Evolutionary conservation across 1,140 invertebrate species (phyloP).

Genomic region (Ridgeia piscesae): DNA sequence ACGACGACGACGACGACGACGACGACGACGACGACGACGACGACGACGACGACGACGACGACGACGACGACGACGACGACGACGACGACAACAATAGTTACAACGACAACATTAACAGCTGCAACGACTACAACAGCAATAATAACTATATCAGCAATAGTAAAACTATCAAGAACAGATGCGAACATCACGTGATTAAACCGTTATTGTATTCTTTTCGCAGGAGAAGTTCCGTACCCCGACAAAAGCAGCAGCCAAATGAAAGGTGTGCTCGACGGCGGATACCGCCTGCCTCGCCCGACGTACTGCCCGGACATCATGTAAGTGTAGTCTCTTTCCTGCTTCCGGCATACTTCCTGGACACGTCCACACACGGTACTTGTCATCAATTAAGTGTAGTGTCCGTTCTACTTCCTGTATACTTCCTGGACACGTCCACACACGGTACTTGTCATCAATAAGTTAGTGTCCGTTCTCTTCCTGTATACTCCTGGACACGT

Average conservation of each 20-base stretch:
- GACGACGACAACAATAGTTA: neutral
- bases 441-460: too few species aligned
- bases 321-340: neutral
- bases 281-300: slow-evolving; percentile 13
- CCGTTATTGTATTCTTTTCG: neutral
- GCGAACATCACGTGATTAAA: neutral
- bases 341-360: neutral
- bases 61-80: neutral
- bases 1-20: neutral
- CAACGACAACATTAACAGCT: neutral
- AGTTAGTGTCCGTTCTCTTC: too few species aligned
- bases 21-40: neutral
- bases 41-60: neutral
- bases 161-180: neutral
- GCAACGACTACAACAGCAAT: neutral
- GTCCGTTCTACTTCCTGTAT: too few species aligned
- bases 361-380: too few species aligned
- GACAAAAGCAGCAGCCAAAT: neutral
- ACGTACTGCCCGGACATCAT: neutral
- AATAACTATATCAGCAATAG: neutral
- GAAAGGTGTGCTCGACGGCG: neutral
- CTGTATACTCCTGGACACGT: too few species aligned
- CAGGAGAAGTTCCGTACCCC: slow-evolving; percentile 15
- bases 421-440: too few species aligned
- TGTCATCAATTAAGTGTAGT: too few species aligned